A percentile compares a stretch with the other conserved stretches of the same genome.
phyloP scores from a whole-genome alignment of 2,888 invertebrate species.

The Polymixis flavicincta region DNA sequence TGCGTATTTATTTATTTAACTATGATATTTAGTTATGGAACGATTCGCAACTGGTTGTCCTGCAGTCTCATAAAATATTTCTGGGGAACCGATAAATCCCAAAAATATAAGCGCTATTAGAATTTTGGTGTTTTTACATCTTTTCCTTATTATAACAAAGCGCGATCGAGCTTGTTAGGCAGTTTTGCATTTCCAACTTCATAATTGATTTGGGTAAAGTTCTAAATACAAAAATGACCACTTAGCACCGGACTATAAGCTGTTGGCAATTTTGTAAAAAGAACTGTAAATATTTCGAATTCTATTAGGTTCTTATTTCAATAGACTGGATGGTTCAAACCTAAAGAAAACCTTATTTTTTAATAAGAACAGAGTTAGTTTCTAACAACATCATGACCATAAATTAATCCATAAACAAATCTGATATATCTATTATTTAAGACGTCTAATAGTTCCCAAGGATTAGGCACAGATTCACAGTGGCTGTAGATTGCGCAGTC shows the following conservation, averaged over 20 bases:
- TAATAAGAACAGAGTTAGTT: background rate
- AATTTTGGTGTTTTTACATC: no score
- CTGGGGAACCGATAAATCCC: background rate
- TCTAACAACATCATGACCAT: background rate
- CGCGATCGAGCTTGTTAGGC: no score
- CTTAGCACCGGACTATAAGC: no score
- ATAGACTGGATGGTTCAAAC: no score
- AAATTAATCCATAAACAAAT: background rate
- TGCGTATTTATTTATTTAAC: conserved; percentile 4
- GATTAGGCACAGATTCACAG: background rate
- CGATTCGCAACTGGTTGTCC: background rate
- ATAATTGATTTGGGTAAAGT: background rate
- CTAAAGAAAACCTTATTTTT: no score
- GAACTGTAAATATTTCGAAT: no score
- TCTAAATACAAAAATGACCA: no score
- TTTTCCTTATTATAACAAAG: no score
- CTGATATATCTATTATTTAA: background rate
- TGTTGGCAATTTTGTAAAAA: no score
- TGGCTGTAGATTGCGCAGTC: background rate
- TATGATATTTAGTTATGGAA: background rate
- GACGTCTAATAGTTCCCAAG: background rate
- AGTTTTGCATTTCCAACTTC: no score
- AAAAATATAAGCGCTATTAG: background rate
- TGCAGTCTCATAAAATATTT: background rate
- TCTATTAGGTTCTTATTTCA: no score